Base-by-base conservation (phyloP, 1,140 invertebrate genomes). In the Ips typographus region DNA sequence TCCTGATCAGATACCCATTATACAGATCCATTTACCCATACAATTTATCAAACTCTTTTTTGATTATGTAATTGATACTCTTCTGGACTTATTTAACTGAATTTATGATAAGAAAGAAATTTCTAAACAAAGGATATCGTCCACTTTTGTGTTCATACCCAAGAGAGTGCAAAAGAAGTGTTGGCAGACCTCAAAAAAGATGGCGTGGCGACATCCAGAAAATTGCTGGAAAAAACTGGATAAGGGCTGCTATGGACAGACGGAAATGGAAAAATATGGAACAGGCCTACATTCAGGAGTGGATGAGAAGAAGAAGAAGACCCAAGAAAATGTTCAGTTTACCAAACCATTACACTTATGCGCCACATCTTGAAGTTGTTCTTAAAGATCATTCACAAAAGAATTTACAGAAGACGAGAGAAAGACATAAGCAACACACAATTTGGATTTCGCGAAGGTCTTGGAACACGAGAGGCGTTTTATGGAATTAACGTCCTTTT, bases 271-370 rank as follows among this genome's bases (percentile, higher is more conserved):
- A 2, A 49, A 49, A 49, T 49, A 8, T 2, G 7, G 7, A 49
- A 2, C 1, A 7, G 1, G 22, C 22, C 7, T 7, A 7, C 22
- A 49, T 49, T 2, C 7, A 8, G 7, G 1, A 49, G 7, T 49
- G 7, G 1, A 22, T 49, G 47, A 7, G 7, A 7, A 49, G 7
- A 49, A 7, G 7, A 7, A 1, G 22, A 22, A 49, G 22, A 1
- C 47, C 47, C 47, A 49, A 49, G 47, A 49, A 22, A 49, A 49
- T 49, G 47, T 22, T 49, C 47, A 49, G 47, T 8, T 49, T 49
- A 49, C 47, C 47, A 22, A 49, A 49, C 47, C 47, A 49, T 49
- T 1, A 2, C 1, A 49, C 47, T 49, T 49, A 1, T 49, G 47
- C 7, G 47, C 47, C 1, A 49, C 2, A 49, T 0, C 22, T 22